phyloP scores from a whole-genome alignment of 2,797 vertebrate genomes.

The Acanthopagrus latus region DNA sequence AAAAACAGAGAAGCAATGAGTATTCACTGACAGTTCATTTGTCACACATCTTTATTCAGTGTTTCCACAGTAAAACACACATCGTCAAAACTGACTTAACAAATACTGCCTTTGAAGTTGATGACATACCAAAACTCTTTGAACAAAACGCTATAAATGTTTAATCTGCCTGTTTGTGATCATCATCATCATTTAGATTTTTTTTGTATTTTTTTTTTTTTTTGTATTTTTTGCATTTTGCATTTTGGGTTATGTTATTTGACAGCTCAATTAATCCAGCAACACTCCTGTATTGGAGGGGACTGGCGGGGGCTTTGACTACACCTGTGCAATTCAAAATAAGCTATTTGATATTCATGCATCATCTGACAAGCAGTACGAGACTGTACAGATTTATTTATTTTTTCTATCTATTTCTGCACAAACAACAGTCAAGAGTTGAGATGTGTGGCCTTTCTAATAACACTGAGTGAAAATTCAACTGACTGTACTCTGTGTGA shows the following conservation, averaged over 20 bases:
- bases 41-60: background rate
- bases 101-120: background rate
- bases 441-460: constrained; percentile 34
- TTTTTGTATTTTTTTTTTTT: background rate
- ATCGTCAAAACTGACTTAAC: constrained; percentile 7
- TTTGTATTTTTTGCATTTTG: background rate
- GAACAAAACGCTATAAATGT: background rate
- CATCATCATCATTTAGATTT: background rate
- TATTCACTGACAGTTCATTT: background rate
- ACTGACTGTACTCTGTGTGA: constrained; percentile 46
- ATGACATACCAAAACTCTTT: background rate
- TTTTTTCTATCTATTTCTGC: constrained; percentile 12
- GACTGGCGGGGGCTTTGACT: constrained; percentile 52
- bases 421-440: constrained; percentile 31
- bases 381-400: constrained; percentile 7
- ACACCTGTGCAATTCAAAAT: constrained; percentile 39
- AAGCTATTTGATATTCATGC: constrained; percentile 48
- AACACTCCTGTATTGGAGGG: constrained; percentile 29
- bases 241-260: constrained; percentile 17
- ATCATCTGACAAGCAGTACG: constrained; percentile 31
- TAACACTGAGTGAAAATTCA: constrained; percentile 37
- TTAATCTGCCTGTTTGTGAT: constrained; percentile 21
- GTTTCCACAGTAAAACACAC: background rate
- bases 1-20: background rate
- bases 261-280: constrained; percentile 30